Evolutionary conservation across 2,888 invertebrate species (phyloP).

Genomic region (Antheraea yamamai): DNA sequence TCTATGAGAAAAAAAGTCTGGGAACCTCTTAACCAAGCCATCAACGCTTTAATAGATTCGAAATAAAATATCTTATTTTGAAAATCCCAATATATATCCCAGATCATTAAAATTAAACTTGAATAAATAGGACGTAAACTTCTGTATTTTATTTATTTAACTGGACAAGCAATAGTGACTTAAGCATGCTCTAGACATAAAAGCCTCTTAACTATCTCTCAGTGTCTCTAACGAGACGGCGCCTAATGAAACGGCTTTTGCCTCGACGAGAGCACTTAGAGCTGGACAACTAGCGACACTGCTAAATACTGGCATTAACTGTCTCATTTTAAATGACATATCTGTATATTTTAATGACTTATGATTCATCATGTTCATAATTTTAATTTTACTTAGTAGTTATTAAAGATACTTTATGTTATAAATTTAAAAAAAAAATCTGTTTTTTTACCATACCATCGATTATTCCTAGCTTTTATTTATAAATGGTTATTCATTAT

Average conservation of each 20-base stretch:
- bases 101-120: not conserved
- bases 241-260: slow-evolving; percentile 15
- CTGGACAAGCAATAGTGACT: not conserved
- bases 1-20: too few species aligned
- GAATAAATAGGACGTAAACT: not conserved
- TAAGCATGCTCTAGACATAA: slow-evolving; percentile 2
- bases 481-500: too few species aligned
- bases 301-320: slow-evolving; percentile 16
- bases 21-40: too few species aligned
- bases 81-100: too few species aligned
- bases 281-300: slow-evolving; percentile 14
- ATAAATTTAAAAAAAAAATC: too few species aligned
- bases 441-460: too few species aligned
- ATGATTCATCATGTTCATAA: not conserved
- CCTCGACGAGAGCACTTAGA: slow-evolving; percentile 13
- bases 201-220: slow-evolving; percentile 12
- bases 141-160: not conserved
- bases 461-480: too few species aligned
- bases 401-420: too few species aligned
- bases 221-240: slow-evolving; percentile 11
- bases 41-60: too few species aligned
- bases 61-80: too few species aligned
- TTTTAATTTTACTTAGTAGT: too few species aligned
- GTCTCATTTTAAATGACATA: slow-evolving; percentile 11
- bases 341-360: not conserved